phyloP scores from a whole-genome alignment of 1,140 invertebrate genomes.

The Anthonomus grandis region DNA sequence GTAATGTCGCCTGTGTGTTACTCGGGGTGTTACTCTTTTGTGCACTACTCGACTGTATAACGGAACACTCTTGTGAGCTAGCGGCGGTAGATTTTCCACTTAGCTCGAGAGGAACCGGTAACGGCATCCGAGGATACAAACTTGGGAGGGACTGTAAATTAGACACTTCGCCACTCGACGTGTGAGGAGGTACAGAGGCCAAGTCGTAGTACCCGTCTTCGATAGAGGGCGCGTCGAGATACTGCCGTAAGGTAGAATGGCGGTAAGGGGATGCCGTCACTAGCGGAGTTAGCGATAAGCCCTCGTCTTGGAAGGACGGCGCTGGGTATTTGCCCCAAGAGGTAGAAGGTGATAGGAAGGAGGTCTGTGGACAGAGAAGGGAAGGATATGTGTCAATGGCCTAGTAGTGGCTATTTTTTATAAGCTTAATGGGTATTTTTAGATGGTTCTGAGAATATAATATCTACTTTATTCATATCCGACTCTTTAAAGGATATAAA shows the following conservation, averaged over 20 bases:
- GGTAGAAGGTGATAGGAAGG: constrained; percentile 38
- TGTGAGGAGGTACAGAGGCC: neutral
- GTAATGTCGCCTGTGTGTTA: constrained; percentile 5
- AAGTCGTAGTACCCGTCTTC: constrained; percentile 7
- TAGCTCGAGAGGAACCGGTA: constrained; percentile 36
- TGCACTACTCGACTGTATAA: constrained; percentile 45
- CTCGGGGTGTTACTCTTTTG: neutral
- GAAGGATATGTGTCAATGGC: constrained; percentile 58
- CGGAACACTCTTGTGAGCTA: constrained; percentile 49
- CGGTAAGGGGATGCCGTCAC: constrained; percentile 17
- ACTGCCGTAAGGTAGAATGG: constrained; percentile 30
- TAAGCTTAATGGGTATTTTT: no score
- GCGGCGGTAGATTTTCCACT: constrained; percentile 9
- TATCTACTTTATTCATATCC: no score
- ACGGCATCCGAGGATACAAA: constrained; percentile 30
- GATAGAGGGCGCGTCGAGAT: constrained; percentile 25
- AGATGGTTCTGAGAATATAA: no score
- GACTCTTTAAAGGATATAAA: no score
- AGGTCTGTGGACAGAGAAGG: constrained; percentile 65
- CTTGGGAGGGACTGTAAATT: constrained; percentile 27
- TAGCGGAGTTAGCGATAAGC: constrained; percentile 17
- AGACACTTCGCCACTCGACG: constrained; percentile 3
- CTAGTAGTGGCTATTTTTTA: no score
- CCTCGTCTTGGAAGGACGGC: constrained; percentile 6
- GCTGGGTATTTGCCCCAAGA: constrained; percentile 44